Evolutionary conservation across 2,113 vertebrate species (phyloP), one percentile per base, ranked within the genome.

Genomic region (Rhinopithecus roxellana): DNA sequence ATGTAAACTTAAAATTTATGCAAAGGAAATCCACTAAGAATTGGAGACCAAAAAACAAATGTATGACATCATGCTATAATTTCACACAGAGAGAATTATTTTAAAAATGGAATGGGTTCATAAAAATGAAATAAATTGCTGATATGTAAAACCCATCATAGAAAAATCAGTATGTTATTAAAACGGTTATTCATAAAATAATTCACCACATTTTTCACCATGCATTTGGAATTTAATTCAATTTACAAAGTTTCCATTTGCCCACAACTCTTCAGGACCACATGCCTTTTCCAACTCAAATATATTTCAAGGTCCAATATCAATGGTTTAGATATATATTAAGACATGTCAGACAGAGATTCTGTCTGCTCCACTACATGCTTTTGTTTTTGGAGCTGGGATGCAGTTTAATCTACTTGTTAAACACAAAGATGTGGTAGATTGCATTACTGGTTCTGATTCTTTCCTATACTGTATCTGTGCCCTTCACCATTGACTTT

Each of bases 201-300:
- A 59, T 59, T 96, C 64, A 10, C 0, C 48, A 40, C 48, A 45
- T 69, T 96, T 96, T 95, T 94, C 18, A 75, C 16, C 40, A 84
- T 10, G 16, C 57, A n/a, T 50, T 94, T 95, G 43, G 11, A 77
- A 95, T 89, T 77, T 70, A 38, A 92, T 94, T 87, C 67, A 70
- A 93, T 82, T 82, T 86, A 87, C 22, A 85, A 81, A 92, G 35
- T 77, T 94, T 87, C 69, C 38, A 93, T 67, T 79, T 70, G 38
- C 43, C 20, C 67, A 94, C 52, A 27, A 86, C 4, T 86, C 59
- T 94, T 59, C 18, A 78, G 86, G n/a, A 40, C 20, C 43, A 72
- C 14, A 8, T 13, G 10, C 9, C 14, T 96, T 93, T 94, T 87
- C 48, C 32, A 83, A 25, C 55, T 95, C 50, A 82, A 83, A 57